phyloP scores from a whole-genome alignment of 1,140 invertebrate species.

The Danaus melanippus region DNA sequence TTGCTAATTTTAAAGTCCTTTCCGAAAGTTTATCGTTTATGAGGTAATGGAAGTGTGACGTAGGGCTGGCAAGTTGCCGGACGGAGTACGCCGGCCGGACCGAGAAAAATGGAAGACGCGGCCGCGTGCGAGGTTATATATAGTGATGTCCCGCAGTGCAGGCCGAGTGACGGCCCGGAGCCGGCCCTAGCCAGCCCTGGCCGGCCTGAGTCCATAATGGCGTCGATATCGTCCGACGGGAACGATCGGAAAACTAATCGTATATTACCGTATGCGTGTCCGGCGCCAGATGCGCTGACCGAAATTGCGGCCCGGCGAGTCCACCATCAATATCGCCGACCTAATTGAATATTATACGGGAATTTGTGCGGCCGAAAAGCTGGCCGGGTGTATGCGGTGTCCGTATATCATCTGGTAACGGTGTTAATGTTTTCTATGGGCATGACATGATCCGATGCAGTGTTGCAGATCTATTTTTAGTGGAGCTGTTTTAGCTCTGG shows the following conservation, averaged over 20 bases:
- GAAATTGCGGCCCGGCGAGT: conserved; percentile 50
- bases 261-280: conserved; percentile 54
- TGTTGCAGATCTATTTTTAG: conserved; percentile 69
- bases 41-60: conserved; percentile 64
- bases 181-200: conserved; percentile 24
- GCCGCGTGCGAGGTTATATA: conserved; percentile 49
- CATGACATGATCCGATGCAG: conserved; percentile 56
- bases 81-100: conserved; percentile 37
- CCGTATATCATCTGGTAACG: conserved; percentile 56
- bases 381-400: conserved; percentile 60
- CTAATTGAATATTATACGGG: conserved; percentile 70
- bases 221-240: conserved; percentile 15
- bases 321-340: conserved; percentile 60
- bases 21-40: conserved; percentile 63
- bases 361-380: conserved; percentile 68
- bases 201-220: conserved; percentile 31
- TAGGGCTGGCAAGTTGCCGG: conserved; percentile 52
- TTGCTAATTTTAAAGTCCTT: conserved; percentile 71
- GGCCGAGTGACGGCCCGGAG: conserved; percentile 41
- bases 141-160: conserved; percentile 42
- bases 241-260: conserved; percentile 60
- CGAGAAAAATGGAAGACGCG: conserved; percentile 45
- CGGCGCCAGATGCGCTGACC: conserved; percentile 60
- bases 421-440: conserved; percentile 64
- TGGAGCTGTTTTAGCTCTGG: conserved; percentile 55